Evolutionary conservation across 2,113 vertebrate species (phyloP).

Genomic region (Fulmarus glacialis): DNA sequence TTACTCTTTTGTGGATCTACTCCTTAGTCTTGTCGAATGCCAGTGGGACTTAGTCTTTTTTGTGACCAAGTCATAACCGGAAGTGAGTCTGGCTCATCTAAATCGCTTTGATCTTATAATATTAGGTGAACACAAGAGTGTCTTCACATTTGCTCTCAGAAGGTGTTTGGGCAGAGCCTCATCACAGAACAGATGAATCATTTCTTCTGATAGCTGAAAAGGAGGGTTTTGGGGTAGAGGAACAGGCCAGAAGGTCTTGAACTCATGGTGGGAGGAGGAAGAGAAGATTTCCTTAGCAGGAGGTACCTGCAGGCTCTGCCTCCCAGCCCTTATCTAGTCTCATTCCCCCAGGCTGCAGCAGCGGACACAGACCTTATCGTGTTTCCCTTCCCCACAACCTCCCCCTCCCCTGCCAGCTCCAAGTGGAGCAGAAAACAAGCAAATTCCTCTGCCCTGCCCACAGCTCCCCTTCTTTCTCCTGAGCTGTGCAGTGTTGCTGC

Average conservation of each 20-base stretch:
- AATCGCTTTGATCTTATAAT: neutral
- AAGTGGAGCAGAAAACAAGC: neutral
- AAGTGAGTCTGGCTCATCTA: neutral
- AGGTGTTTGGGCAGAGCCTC: neutral
- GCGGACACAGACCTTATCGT: neutral
- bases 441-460: neutral
- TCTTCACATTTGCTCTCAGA: neutral
- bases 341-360: neutral
- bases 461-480: neutral
- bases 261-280: neutral
- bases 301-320: neutral
- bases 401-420: neutral
- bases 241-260: neutral
- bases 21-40: neutral
- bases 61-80: neutral
- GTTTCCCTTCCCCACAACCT: neutral
- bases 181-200: neutral
- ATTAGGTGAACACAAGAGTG: neutral
- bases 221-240: neutral
- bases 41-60: neutral
- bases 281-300: neutral
- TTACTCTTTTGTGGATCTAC: neutral
- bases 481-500: fast-evolving
- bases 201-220: neutral
- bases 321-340: neutral